Evolutionary conservation across 2,797 vertebrate genomes (phyloP).

Genomic region (Helicolenus hilgendorfi): DNA sequence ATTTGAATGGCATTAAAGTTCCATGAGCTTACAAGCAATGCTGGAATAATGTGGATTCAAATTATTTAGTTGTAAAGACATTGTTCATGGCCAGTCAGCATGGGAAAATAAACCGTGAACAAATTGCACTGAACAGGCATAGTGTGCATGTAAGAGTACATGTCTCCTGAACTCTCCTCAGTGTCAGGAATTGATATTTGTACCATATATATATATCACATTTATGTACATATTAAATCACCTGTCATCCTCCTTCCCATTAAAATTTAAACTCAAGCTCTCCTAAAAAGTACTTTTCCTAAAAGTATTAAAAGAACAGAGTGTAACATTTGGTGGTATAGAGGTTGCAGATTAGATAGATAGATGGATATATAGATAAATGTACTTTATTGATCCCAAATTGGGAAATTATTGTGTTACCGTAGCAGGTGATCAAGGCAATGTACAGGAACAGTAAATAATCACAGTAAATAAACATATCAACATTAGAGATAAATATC

Average conservation of each 20-base stretch:
- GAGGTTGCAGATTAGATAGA: too few relatives aligned
- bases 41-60: neutral
- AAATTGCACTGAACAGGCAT: constrained; percentile 16
- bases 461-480: too few relatives aligned
- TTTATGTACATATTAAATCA: constrained; percentile 13
- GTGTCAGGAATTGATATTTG: neutral
- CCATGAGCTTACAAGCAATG: neutral
- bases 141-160: neutral
- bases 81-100: neutral
- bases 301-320: constrained; percentile 18
- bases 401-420: too few relatives aligned
- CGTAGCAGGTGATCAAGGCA: too few relatives aligned
- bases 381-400: too few relatives aligned
- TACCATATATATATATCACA: neutral
- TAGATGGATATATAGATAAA: too few relatives aligned
- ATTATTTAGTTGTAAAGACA: neutral
- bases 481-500: too few relatives aligned
- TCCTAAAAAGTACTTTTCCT: constrained; percentile 74
- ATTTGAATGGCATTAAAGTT: constrained; percentile 1
- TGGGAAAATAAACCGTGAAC: constrained; percentile 30
- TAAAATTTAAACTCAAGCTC: constrained; percentile 67
- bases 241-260: constrained; percentile 35
- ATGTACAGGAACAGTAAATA: too few relatives aligned
- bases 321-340: too few relatives aligned
- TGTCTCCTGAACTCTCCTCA: neutral